Base-by-base conservation (phyloP, 2,888 invertebrate species). In the Chrysodeixis includens region DNA sequence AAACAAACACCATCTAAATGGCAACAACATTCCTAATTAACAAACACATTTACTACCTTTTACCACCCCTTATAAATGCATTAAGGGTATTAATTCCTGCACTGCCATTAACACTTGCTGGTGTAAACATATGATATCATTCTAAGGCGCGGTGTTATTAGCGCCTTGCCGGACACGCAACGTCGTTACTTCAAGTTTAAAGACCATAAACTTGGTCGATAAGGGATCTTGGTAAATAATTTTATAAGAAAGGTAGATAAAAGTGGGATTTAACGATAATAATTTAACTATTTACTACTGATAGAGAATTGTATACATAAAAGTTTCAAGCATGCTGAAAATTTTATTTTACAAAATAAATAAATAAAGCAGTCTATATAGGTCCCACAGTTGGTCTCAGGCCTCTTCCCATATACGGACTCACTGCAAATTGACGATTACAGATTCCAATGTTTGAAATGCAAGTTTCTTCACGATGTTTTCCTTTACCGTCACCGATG, bases 151-250 rank as follows among this genome's bases (percentile, higher is more conserved):
- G 71, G n/a, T 30, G 3, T 18, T 52, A n/a, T 49, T 55, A 30
- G 44, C 20, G 18, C 35, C 9, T 46, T 57, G 10, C 12, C 54
- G 44, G 55, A 74, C 70, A 40, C 71, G 74, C 71, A 75, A 46
- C 46, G 40, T 62, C 55, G 52, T 70, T 52, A 58, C 20, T 58
- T 52, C 1, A 2, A 52, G 44, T 70, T 69, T 58, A 56, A 75
- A 70, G 35, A 62, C 70, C 57, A 51, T 69, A 69, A 69, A 58
- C 30, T 14, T 46, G 26, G 5, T 40, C n/a, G 40, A 40, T 40
- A 40, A 40, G n/a, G 7, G 40, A 40, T n/a, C n/a, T n/a, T n/a
- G n/a, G 40, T 40, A n/a, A n/a, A 14, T 40, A n/a, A 6, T n/a
- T n/a, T 14, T 40, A n/a, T n/a, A n/a, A 6, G n/a, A n/a, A 40